Conservation (phyloP, 2,113 vertebrate genomes). For the Rhea pennata region DNA sequence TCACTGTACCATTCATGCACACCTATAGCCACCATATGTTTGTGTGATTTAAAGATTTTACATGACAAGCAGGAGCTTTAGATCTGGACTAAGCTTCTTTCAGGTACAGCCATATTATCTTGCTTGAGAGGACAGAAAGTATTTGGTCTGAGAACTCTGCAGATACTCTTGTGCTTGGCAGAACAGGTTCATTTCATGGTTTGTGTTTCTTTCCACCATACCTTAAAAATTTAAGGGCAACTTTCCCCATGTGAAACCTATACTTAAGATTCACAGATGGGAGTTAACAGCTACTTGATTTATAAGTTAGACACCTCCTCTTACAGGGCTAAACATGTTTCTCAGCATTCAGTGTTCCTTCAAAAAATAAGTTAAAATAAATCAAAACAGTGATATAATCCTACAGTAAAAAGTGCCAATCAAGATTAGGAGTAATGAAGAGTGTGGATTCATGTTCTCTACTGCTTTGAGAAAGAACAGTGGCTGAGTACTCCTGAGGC, state of each 20-base stretch:
- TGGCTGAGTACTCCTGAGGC: neutral
- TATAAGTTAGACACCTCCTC: neutral
- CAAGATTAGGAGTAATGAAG: neutral
- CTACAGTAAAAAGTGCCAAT: neutral
- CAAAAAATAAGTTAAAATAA: neutral
- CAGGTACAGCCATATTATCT: neutral
- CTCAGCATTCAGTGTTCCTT: neutral
- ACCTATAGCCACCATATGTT: accelerated
- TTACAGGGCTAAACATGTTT: neutral
- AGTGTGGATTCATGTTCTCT: neutral
- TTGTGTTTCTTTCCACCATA: neutral
- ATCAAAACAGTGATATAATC: neutral
- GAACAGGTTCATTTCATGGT: neutral
- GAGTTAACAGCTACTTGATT: neutral
- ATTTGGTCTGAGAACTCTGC: neutral
- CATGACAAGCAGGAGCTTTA: neutral
- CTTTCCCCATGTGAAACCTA: neutral
- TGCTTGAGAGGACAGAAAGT: neutral
- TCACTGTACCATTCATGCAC: accelerated
- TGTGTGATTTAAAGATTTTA: neutral
- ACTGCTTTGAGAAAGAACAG: neutral
- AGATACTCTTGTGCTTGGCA: neutral
- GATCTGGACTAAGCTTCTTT: neutral
- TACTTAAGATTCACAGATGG: neutral
- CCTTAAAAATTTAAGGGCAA: neutral